Percentiles rank a stretch among this genome's conserved stretches.
Evolutionary conservation across 2,888 invertebrate genomes (phyloP).

Genomic region (Oligia strigilis): DNA sequence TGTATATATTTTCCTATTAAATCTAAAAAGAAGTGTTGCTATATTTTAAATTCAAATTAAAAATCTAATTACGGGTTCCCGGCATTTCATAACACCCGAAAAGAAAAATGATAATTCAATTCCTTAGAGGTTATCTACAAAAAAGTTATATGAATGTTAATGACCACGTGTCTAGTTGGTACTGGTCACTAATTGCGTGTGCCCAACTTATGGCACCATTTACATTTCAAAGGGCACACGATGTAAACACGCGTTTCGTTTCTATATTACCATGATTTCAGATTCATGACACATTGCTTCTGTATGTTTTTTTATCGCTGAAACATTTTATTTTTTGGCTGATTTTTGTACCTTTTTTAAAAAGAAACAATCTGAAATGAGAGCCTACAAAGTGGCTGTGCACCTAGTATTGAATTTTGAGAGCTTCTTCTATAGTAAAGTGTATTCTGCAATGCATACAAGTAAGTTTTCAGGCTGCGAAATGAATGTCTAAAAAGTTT

Average conservation of each 20-base stretch:
- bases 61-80: conserved; percentile 39
- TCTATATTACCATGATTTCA: conserved; percentile 47
- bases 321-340: background rate
- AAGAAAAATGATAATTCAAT: conserved; percentile 48
- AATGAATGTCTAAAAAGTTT: background rate
- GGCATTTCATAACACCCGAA: background rate
- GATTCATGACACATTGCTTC: conserved; percentile 51
- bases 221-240: conserved; percentile 63
- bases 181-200: conserved; percentile 60
- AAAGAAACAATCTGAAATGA: background rate
- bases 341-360: background rate
- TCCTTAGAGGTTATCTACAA: conserved; percentile 39
- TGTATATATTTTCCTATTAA: background rate
- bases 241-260: conserved; percentile 43
- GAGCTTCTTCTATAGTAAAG: background rate
- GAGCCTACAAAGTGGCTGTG: background rate
- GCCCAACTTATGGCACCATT: conserved; percentile 56
- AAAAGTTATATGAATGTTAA: conserved; percentile 59
- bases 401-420: background rate
- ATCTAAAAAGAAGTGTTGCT: background rate
- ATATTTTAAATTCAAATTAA: conserved; percentile 26
- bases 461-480: too few relatives aligned
- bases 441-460: background rate
- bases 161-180: conserved; percentile 42
- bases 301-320: conserved; percentile 12